Evolutionary conservation across 2,888 invertebrate genomes (phyloP), one percentile per base, ranked within the genome.

Genomic region (Hipparchia semele): DNA sequence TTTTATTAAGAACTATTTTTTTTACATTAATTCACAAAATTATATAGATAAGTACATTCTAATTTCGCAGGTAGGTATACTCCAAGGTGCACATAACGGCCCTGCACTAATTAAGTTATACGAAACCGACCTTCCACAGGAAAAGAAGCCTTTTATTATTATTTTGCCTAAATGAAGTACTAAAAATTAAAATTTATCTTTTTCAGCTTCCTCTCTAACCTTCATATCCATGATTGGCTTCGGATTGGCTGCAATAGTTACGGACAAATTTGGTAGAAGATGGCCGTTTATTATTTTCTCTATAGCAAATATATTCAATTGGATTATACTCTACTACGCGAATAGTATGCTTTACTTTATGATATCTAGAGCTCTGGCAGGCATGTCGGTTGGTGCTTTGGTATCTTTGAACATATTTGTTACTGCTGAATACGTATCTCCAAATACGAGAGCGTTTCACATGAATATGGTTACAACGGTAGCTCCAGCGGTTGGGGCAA

Each of bases 401-500:
- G 62, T 75, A 0, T 51, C 67, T 8, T 68, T 76, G 8, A 67
- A 67, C 9, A n/a, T 68, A n/a, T 64, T 74, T 12, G 59, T 73
- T 1, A 73, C 74, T 9, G 66, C 76, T 0, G 76, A 77, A n/a
- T 77, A 78, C 33, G 73, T 72, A 3, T 61, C 73, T 0, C 76
- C 76, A 6, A 71, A 73, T 6, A 75, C 68, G 1, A 60, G 76
- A 46, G 76, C 70, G 2, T 53, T 76, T 1, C 73, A 67, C n/a
- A 12, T 78, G 5, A 77, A 75, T 13, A 61, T 77, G 12, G 67
- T 73, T 39, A 75, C 76, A 5, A 74, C 77, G 23, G 72, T 79
- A 0, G 75, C 77, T 0, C 76, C 78, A 1, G 75, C 77, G 6
- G 6, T 77, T 6, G 78, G 78, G 0, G 71, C 72, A 5, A 58